phyloP scores from a whole-genome alignment of 2,113 vertebrate species.

The Laticauda colubrina region DNA sequence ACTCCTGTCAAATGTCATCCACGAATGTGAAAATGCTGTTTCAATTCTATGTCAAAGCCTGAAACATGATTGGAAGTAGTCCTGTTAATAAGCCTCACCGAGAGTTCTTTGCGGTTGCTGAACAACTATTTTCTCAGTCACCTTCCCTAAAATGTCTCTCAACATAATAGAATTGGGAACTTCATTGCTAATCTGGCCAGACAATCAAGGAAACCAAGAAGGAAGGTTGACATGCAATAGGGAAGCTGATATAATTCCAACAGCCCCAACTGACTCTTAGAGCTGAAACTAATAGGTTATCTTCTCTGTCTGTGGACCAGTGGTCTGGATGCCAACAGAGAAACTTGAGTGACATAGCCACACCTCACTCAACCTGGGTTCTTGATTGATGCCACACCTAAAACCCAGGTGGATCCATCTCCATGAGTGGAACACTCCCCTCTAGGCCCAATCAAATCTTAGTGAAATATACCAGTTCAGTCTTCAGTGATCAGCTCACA shows the following conservation, averaged over 20 bases:
- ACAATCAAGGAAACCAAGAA: not conserved
- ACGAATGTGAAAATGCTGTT: not conserved
- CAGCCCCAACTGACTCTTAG: not conserved
- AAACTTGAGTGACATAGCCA: not conserved
- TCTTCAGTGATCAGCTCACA: not conserved
- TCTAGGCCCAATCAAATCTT: not conserved
- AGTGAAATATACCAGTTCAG: not conserved
- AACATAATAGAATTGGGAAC: not conserved
- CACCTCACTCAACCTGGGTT: not conserved
- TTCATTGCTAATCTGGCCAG: not conserved
- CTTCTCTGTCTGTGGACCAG: not conserved
- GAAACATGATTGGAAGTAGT: not conserved
- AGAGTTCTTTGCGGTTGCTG: not conserved
- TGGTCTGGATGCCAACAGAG: not conserved
- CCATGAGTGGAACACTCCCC: not conserved
- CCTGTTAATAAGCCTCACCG: not conserved
- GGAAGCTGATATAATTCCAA: not conserved
- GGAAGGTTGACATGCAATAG: not conserved
- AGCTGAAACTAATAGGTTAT: not conserved
- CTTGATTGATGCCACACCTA: not conserved
- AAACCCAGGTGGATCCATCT: not conserved
- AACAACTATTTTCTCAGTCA: not conserved
- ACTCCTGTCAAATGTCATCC: not conserved
- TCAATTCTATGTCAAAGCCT: not conserved
- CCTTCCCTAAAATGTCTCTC: not conserved